A percentile compares a stretch with the other conserved stretches of the same genome.
phyloP scores from a whole-genome alignment of 2,888 invertebrate species.

The Platycnemis pennipes region DNA sequence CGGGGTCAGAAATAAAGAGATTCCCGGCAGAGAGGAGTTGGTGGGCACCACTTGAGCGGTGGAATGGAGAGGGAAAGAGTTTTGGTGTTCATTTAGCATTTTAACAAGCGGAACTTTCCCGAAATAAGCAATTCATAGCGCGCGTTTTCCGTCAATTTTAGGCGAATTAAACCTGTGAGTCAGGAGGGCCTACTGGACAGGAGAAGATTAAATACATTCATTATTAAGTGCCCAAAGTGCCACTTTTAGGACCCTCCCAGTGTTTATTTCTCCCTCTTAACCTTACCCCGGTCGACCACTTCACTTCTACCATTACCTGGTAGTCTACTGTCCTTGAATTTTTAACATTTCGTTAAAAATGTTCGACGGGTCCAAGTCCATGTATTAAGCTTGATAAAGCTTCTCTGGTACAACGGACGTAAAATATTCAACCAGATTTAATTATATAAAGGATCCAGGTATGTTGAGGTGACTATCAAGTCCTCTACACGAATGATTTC shows the following conservation, averaged over 20 bases:
- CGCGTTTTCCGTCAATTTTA: background rate
- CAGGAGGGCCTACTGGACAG: background rate
- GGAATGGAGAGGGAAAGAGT: background rate
- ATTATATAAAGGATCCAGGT: background rate
- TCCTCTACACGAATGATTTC: background rate
- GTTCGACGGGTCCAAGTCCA: background rate
- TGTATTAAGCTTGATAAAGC: background rate
- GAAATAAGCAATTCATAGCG: background rate
- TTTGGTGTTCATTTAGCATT: slow-evolving; percentile 17
- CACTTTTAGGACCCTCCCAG: background rate
- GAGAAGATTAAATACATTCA: slow-evolving; percentile 21
- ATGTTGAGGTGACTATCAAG: background rate
- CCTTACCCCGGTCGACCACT: background rate
- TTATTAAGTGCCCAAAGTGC: background rate
- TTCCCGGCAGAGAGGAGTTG: background rate
- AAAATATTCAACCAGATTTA: background rate
- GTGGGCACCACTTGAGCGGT: background rate
- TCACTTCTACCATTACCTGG: background rate
- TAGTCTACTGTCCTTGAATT: background rate
- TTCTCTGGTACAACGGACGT: background rate
- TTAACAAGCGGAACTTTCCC: slow-evolving; percentile 9
- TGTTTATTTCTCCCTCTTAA: background rate
- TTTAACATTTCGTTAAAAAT: background rate
- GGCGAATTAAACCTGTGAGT: background rate
- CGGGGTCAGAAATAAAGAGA: background rate